Evolutionary conservation across 2,888 invertebrate species (phyloP), one percentile per base, ranked within the genome.

Genomic region (Drosophila macrospina): DNA sequence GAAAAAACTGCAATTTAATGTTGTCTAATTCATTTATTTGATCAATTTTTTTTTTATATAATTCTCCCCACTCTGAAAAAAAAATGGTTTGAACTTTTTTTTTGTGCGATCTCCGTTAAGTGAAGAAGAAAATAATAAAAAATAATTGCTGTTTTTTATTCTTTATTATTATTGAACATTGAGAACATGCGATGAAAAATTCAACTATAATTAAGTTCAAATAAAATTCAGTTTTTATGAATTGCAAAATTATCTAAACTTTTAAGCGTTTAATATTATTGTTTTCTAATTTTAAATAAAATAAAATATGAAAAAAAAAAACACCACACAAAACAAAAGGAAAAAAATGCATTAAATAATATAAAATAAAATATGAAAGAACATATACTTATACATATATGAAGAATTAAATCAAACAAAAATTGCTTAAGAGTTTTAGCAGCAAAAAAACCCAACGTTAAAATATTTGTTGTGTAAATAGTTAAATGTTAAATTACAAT

Each of bases 401-500:
- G 60, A 63, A 60, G 28, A 59, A 61, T 56, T 30, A 65, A 74
- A 74, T 59, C 59, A 69, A 74, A 65, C 44, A 66, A 52, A 66
- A 75, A 69, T 70, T 84, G 87, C 87, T 86, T 86, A 57, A 69
- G 55, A 78, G 72, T 69, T 85, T 77, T 79, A 86, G 74, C 69
- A 79, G 65, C 68, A 74, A 66, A 44, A 39, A 69, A 89, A 82
- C 87, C 87, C 89, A 87, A 86, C 86, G 89, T 86, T 88, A 81
- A 89, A 78, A 82, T 86, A 86, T 87, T 81, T 86, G 89, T 89
- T 86, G 86, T 89, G 89, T 89, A 86, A 42, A 86, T 86, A 86
- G 80, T 81, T 82, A 86, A 86, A 87, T 84, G 85, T 85, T 87
- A 84, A 80, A 84, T 74, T 32, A 56, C 24, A 52, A 39, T 30